Evolutionary conservation across 2,797 vertebrate genomes (phyloP).

Genomic region (Ceyx erithaca): DNA sequence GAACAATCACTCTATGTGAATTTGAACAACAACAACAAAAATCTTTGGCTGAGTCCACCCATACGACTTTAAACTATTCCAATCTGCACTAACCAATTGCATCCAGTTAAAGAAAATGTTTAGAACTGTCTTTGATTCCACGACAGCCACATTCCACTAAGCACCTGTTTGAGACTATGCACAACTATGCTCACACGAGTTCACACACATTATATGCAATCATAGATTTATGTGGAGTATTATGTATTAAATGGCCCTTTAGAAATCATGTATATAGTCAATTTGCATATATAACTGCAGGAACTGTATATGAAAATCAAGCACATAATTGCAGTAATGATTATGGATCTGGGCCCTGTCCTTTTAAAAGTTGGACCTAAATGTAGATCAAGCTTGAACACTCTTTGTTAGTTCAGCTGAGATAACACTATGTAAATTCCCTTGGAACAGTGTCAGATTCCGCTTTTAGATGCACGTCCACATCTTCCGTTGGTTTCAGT

Average conservation of each 20-base stretch:
- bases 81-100: neutral
- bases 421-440: slow-evolving; percentile 62
- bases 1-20: rapidly evolving
- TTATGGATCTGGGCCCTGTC: neutral
- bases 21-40: neutral
- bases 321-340: neutral
- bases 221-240: neutral
- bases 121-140: neutral
- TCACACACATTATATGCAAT: neutral
- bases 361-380: slow-evolving; percentile 32
- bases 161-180: neutral
- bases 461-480: slow-evolving; percentile 40
- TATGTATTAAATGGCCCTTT: rapidly evolving
- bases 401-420: slow-evolving; percentile 69
- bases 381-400: slow-evolving; percentile 17
- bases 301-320: slow-evolving; percentile 21
- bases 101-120: neutral
- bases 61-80: neutral
- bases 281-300: neutral
- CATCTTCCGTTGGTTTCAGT: neutral
- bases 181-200: neutral
- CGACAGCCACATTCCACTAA: neutral
- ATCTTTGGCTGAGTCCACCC: neutral
- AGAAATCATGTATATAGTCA: neutral
- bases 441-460: slow-evolving; percentile 56